These are phyloP conservation scores for Hemaris fuciformis DNA, from an alignment of 2,888 invertebrate genomes.

Conservation along the genomic window DNA sequence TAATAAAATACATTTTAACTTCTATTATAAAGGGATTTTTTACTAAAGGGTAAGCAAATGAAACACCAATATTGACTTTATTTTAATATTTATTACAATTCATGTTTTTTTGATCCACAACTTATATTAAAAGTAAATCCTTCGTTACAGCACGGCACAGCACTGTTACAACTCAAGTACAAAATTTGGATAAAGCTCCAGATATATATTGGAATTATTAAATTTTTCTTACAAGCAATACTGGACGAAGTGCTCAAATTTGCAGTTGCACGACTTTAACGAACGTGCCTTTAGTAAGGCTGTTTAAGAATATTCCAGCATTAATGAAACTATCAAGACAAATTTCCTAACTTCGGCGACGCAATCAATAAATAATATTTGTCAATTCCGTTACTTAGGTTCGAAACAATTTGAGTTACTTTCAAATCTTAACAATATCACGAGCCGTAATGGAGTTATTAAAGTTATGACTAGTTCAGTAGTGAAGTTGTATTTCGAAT, in stretches of 20 bases:
- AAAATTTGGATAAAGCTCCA: slow-evolving; percentile 65
- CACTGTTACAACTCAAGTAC: slow-evolving; percentile 63
- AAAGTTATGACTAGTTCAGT: neutral
- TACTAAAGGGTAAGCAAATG: slow-evolving; percentile 35
- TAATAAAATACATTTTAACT: neutral
- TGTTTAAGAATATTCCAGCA: too few species aligned
- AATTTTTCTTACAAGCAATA: slow-evolving; percentile 46
- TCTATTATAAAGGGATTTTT: neutral
- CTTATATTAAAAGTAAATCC: slow-evolving; percentile 61
- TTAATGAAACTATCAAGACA: too few species aligned
- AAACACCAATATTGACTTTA: slow-evolving; percentile 64
- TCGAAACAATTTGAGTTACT: neutral
- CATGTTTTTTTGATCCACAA: slow-evolving; percentile 71
- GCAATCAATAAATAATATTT: neutral
- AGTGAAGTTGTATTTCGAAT: neutral
- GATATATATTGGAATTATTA: slow-evolving; percentile 53
- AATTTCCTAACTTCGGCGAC: neutral
- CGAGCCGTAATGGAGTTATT: neutral
- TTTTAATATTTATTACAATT: slow-evolving; percentile 49
- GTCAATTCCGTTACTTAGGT: neutral
- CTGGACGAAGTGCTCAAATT: slow-evolving; percentile 14
- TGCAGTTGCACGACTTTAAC: neutral
- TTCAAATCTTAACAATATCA: neutral
- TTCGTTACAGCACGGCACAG: slow-evolving; percentile 56
- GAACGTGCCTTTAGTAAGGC: too few species aligned